Evolutionary conservation across 2,888 invertebrate species (phyloP), one percentile per base, ranked within the genome.

Genomic region (Mesopsocus fuscifrons): DNA sequence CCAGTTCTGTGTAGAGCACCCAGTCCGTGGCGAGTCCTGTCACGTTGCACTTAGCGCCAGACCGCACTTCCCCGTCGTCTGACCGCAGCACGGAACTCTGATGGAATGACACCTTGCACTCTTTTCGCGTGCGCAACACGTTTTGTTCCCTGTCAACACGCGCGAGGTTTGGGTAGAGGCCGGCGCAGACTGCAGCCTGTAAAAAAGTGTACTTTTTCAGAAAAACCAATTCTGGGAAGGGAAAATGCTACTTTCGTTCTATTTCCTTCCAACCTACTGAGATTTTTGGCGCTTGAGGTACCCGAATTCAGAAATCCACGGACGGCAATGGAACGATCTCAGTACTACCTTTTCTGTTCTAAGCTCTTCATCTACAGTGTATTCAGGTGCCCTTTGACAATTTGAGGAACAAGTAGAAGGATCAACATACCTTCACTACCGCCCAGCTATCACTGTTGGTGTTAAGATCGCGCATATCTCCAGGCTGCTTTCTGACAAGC

Each of bases 161-260:
- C 15, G 83, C 81, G 34, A 95, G 60, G 52, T 87, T 84, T 0
- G 97, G 95, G 61, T 94, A 95, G 46, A 85, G 67, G 0, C 95
- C 94, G 3, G 84, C 82, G 20, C 78, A 75, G 23, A 95, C n/a
- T n/a, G n/a, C n/a, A n/a, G n/a, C n/a, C n/a, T n/a, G n/a, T n/a
- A n/a, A n/a, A n/a, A n/a, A n/a, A n/a, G n/a, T n/a, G n/a, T n/a
- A n/a, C n/a, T n/a, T n/a, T n/a, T n/a, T n/a, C n/a, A n/a, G n/a
- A n/a, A n/a, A n/a, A n/a, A n/a, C n/a, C n/a, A n/a, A n/a, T n/a
- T n/a, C n/a, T n/a, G n/a, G n/a, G n/a, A n/a, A n/a, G n/a, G n/a
- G n/a, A n/a, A n/a, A n/a, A n/a, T n/a, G n/a, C n/a, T n/a, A n/a
- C n/a, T n/a, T n/a, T n/a, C n/a, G n/a, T n/a, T n/a, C n/a, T n/a